Base-by-base conservation (phyloP, 2,797 vertebrate genomes). In the Cyprinodon diabolis region DNA sequence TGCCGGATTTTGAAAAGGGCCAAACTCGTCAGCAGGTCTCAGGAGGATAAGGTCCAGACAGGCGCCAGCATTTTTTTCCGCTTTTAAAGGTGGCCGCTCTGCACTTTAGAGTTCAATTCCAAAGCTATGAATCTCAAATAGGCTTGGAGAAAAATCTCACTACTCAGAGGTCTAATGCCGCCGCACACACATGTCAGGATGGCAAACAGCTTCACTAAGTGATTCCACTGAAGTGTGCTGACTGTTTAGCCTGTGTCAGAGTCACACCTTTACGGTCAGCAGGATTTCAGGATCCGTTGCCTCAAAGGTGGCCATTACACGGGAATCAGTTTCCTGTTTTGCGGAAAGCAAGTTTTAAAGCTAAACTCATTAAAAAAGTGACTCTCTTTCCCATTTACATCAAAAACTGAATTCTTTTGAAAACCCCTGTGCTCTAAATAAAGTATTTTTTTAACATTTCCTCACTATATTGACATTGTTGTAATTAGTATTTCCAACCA, bases 71-170 rank as follows among this genome's bases (percentile, higher is more conserved):
- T 80, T 62, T 84, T 72, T 82, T 74, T 37, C 77, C 68, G 84
- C 83, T 80, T 82, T 81, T 68, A 77, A 81, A 88, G 74, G 81
- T 71, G 73, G 62, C 74, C 51, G 49, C 35, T 77, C 57, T 71
- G 67, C 85, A 80, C 82, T 87, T 89, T 72, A 76, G 80, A 87
- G 85, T 81, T 81, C 87, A 89, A 90, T 88, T 88, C 82, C 77
- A 85, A 87, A 88, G 84, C 87, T 84, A 89, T 90, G 90, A 88
- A 90, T 91, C 87, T 89, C 87, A 91, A 91, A 87, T 72, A 88
- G 87, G 84, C 78, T 81, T 11, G 69, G 68, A 78, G 79, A 71
- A 67, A 87, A 87, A 83, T 86, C 83, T 87, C 77, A 66, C 60
- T n/a, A 21, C 35, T 21, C 19, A 43, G 37, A 49, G 13, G 47